Percentiles rank a stretch among this genome's conserved stretches.
phyloP scores from a whole-genome alignment of 2,888 invertebrate genomes.

The Brachynemurus nebulosus region DNA sequence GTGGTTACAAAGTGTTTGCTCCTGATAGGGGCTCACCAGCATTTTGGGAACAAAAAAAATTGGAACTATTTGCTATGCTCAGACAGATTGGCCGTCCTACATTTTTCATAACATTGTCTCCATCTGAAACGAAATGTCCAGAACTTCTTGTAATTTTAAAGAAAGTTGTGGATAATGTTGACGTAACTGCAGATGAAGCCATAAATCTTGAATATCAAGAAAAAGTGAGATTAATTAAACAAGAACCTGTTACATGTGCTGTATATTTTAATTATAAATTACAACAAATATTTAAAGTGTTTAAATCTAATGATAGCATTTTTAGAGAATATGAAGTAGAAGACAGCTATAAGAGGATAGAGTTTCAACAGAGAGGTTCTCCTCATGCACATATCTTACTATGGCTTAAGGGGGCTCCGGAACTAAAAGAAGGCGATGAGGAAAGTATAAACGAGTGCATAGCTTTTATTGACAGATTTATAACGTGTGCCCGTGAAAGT shows the following conservation, averaged over 20 bases:
- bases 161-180: constrained; percentile 5
- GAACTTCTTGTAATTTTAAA: constrained; percentile 14
- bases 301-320: constrained; percentile 14
- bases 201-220: constrained; percentile 9
- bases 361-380: constrained; percentile 23
- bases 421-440: constrained; percentile 12
- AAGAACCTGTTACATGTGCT: constrained; percentile 20
- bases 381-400: constrained; percentile 21
- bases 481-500: constrained; percentile 16
- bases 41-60: not conserved
- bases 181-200: constrained; percentile 13
- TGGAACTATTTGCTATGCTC: constrained; percentile 12
- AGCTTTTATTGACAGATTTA: constrained; percentile 15
- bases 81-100: constrained; percentile 14
- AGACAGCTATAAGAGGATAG: constrained; percentile 19
- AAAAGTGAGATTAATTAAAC: constrained; percentile 17
- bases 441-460: constrained; percentile 12
- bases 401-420: constrained; percentile 21
- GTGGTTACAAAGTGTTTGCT: not conserved
- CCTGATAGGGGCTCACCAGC: not conserved
- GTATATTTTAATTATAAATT: constrained; percentile 6
- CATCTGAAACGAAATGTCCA: constrained; percentile 15
- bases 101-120: constrained; percentile 15
- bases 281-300: not conserved
- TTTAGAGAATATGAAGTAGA: constrained; percentile 14